Conservation (phyloP, 2,797 vertebrate genomes). For the Eulemur coronatus region DNA sequence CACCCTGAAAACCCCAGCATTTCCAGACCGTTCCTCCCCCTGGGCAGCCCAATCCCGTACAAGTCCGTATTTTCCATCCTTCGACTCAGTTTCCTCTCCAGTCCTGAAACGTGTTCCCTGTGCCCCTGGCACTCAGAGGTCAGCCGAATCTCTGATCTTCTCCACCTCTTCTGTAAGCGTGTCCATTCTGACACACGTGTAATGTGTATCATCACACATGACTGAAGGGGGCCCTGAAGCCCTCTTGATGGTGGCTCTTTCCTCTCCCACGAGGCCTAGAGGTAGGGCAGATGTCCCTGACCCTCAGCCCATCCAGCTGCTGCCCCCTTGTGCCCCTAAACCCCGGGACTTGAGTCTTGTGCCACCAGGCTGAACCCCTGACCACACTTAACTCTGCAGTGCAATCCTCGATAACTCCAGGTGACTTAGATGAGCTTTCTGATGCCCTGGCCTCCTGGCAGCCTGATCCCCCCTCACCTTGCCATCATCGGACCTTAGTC, state of each 20-base stretch:
- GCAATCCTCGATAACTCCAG: background rate
- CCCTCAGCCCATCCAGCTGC: background rate
- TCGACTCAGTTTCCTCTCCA: background rate
- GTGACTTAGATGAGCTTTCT: background rate
- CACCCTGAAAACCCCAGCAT: background rate
- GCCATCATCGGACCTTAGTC: background rate
- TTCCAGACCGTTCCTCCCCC: background rate
- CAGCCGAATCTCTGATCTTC: background rate
- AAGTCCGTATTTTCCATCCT: background rate
- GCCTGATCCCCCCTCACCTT: background rate
- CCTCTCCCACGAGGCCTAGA: background rate
- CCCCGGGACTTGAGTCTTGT: background rate
- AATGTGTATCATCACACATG: too few relatives aligned
- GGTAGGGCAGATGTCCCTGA: background rate
- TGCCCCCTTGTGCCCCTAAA: background rate
- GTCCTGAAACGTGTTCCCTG: background rate
- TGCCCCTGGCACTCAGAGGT: background rate
- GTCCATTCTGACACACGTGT: too few relatives aligned
- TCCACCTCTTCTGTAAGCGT: background rate
- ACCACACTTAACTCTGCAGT: background rate
- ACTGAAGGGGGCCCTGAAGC: too few relatives aligned
- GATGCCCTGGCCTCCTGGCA: background rate
- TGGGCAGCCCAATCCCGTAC: background rate
- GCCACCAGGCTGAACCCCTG: background rate
- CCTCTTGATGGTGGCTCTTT: background rate